A percentile compares a stretch with the other conserved stretches of the same genome.
Conservation (phyloP, 2,888 invertebrate species). For the Andrena trimmerana region DNA sequence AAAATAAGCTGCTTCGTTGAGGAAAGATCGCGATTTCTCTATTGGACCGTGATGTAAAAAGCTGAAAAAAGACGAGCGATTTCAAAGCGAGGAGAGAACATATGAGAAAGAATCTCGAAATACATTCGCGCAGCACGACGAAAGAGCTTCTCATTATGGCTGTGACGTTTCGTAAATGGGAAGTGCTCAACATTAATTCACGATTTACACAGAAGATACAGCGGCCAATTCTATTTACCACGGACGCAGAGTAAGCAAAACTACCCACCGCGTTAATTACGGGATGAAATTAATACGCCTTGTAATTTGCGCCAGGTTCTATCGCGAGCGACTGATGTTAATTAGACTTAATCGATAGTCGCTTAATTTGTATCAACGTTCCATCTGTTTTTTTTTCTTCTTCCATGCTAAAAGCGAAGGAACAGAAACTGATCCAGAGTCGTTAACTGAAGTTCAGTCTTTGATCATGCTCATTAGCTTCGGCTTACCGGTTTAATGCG, state of each 20-base stretch:
- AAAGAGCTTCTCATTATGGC: conserved; percentile 1
- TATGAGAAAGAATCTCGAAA: background rate
- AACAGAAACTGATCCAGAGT: conserved; percentile 38
- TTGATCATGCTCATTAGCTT: conserved; percentile 53
- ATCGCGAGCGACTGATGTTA: conserved; percentile 25
- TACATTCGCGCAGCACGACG: conserved; percentile 2
- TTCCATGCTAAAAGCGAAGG: conserved; percentile 12
- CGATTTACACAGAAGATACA: background rate
- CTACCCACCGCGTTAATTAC: conserved; percentile 3
- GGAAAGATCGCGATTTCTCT: conserved; percentile 4
- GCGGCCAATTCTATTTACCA: background rate
- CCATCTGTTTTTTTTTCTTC: conserved; percentile 19
- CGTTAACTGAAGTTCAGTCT: conserved; percentile 43
- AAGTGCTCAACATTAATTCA: background rate
- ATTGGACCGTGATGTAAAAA: background rate
- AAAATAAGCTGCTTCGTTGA: background rate
- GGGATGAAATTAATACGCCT: conserved; percentile 13
- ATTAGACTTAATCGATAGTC: conserved; percentile 30
- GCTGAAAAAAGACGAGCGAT: background rate
- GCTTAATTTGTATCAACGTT: conserved; percentile 19
- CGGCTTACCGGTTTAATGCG: conserved; percentile 51
- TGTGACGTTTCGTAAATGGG: conserved; percentile 11
- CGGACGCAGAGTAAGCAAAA: background rate
- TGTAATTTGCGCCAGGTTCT: conserved; percentile 18
- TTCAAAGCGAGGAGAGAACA: background rate